Evolutionary conservation across 2,113 vertebrate species (phyloP).

Genomic region (Hassar affinis): DNA sequence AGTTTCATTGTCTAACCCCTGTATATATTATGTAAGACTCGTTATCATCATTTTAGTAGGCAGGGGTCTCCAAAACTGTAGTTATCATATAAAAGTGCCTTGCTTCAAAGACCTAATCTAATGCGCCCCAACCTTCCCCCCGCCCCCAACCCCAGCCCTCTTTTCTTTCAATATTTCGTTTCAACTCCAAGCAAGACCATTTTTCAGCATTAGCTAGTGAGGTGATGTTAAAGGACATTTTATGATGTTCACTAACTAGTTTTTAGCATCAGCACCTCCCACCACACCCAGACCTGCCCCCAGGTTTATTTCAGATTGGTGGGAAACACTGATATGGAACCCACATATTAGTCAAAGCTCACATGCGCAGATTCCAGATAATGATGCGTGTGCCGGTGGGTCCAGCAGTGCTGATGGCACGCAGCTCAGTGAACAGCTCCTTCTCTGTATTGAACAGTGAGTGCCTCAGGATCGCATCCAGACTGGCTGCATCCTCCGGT

Average conservation of each 20-base stretch:
- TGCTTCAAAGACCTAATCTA: background rate
- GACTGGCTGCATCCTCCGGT: slow-evolving; percentile 74
- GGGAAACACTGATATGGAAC: background rate
- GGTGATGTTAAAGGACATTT: background rate
- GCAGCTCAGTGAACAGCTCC: slow-evolving; percentile 81
- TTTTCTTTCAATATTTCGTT: background rate
- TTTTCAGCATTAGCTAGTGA: background rate
- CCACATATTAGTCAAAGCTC: slow-evolving; percentile 27
- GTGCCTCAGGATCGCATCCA: slow-evolving; percentile 80
- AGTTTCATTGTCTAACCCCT: no score
- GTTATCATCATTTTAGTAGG: background rate
- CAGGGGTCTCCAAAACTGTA: background rate
- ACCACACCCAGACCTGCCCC: background rate
- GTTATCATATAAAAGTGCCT: background rate
- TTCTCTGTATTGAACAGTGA: slow-evolving; percentile 80
- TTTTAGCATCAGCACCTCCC: background rate
- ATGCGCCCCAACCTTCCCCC: no score
- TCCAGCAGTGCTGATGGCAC: slow-evolving; percentile 65
- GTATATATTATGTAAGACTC: no score
- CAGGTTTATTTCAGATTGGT: background rate
- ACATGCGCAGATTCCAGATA: slow-evolving; percentile 92
- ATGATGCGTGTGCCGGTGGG: slow-evolving; percentile 88
- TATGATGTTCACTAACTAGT: background rate
- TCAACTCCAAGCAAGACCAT: background rate
- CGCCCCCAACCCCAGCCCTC: no score